Base-by-base conservation (phyloP, 2,797 vertebrate species). In the Pipistrellus kuhlii region DNA sequence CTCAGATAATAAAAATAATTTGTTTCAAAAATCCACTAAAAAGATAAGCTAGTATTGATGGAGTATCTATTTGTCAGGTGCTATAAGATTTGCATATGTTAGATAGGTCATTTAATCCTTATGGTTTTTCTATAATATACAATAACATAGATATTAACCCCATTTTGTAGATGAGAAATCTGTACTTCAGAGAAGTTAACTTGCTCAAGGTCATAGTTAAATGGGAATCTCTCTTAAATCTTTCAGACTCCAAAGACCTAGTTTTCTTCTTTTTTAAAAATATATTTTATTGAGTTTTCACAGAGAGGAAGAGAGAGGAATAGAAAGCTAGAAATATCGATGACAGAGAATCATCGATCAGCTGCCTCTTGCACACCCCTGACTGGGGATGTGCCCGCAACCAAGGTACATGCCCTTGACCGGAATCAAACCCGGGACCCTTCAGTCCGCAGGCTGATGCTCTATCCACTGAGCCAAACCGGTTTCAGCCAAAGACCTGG, bases 161-260 rank as follows among this genome's bases (percentile, higher is more conserved):
- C 0, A 20, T 68, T 88, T 85, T 66, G 85, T 12, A 68, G 53
- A 38, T 30, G 6, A 93, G 59, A 76, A 94, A 71, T 91, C 48
- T 80, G 12, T 20, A 21, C 27, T 57, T 93, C 13, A 69, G 82
- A 86, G 48, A 91, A 88, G 85, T 57, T 73, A 91, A 92, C 3
- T 17, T 51, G 8, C 13, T 94, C 32, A 82, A 55, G n/a, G 66
- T 83, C 32, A 83, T 18, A 83, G 23, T 7, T 77, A 77, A 64
- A 8, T 46, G 20, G 46, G 69, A 73, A 21, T 66, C 38, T 76
- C 23, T 51, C 48, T 44, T 57, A 13, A 21, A 57, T 84, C 12
- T 81, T 90, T 77, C 59, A 53, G 68, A 81, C 32, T 51, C 73
- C 35, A 71, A 88, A 75, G 14, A 2, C 46, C 46, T 75, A 81